Evolutionary conservation across 1,140 invertebrate species (phyloP).

Genomic region (Drosophila ananassae): DNA sequence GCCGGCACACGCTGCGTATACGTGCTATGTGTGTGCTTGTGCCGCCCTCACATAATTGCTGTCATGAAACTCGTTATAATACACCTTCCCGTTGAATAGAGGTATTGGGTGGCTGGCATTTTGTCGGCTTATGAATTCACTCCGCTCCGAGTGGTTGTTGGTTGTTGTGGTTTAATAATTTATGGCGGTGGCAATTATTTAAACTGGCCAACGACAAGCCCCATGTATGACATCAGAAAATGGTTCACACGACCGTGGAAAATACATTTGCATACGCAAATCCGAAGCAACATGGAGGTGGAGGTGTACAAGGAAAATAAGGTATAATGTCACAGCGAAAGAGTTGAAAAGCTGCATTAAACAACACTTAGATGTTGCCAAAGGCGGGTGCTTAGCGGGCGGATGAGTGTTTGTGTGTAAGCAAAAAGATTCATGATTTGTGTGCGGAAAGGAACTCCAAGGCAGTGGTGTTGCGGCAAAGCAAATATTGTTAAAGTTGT

Average conservation of each 20-base stretch:
- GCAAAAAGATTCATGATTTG: slow-evolving; percentile 75
- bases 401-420: background rate
- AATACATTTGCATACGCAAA: slow-evolving; percentile 65
- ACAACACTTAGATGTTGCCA: slow-evolving; percentile 56
- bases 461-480: slow-evolving; percentile 49
- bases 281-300: slow-evolving; percentile 46
- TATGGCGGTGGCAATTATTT: slow-evolving; percentile 71
- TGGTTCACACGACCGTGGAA: slow-evolving; percentile 17
- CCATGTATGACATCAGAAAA: slow-evolving; percentile 59
- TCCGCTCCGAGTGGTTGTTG: too few relatives aligned
- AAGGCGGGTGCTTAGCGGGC: background rate
- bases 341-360: slow-evolving; percentile 74
- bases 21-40: slow-evolving; percentile 23
- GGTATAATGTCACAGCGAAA: slow-evolving; percentile 38
- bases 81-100: slow-evolving; percentile 23
- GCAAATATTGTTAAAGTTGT: slow-evolving; percentile 78
- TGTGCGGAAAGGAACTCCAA: slow-evolving; percentile 54
- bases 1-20: slow-evolving; percentile 41
- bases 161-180: too few relatives aligned
- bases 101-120: too few relatives aligned
- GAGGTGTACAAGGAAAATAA: slow-evolving; percentile 7
- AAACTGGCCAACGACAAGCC: slow-evolving; percentile 44
- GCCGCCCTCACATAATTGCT: slow-evolving; percentile 65
- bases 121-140: too few relatives aligned
- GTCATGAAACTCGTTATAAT: slow-evolving; percentile 75